A percentile compares a stretch with the other conserved stretches of the same genome.
phyloP scores from a whole-genome alignment of 2,797 vertebrate genomes.

The Acanthiza pusilla region DNA sequence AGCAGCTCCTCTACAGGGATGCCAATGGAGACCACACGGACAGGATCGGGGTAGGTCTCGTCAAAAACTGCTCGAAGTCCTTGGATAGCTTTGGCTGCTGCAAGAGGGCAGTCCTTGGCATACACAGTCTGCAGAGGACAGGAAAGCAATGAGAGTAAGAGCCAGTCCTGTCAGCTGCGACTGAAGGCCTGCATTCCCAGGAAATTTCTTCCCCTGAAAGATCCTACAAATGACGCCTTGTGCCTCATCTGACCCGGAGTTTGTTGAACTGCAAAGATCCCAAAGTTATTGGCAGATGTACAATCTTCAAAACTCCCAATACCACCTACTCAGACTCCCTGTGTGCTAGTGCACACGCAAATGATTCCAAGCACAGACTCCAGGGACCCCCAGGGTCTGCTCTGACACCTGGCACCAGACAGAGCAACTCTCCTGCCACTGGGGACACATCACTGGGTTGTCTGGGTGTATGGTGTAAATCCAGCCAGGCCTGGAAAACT shows the following conservation, averaged over 20 bases:
- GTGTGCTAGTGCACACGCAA: neutral
- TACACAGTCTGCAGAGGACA: constrained; percentile 80
- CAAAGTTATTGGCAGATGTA: neutral
- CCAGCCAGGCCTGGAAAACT: neutral
- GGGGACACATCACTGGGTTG: neutral
- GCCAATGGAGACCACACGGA: constrained; percentile 93
- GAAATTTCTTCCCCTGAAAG: neutral
- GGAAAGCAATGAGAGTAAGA: neutral
- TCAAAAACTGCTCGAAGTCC: constrained; percentile 96
- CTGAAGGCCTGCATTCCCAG: neutral
- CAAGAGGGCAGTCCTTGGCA: constrained; percentile 85
- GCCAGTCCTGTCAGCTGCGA: neutral
- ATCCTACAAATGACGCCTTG: neutral
- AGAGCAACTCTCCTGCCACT: rapidly evolving
- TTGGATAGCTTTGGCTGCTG: constrained; percentile 93
- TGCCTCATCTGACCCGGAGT: neutral
- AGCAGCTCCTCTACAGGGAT: constrained; percentile 87
- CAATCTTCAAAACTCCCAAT: neutral
- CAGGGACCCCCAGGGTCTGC: neutral
- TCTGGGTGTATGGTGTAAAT: neutral
- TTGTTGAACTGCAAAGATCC: neutral
- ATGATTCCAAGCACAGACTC: neutral
- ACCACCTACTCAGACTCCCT: neutral
- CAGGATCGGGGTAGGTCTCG: constrained; percentile 96
- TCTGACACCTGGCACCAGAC: neutral